Conservation (phyloP, 2,888 invertebrate species). For the Teinopalpus imperialis region DNA sequence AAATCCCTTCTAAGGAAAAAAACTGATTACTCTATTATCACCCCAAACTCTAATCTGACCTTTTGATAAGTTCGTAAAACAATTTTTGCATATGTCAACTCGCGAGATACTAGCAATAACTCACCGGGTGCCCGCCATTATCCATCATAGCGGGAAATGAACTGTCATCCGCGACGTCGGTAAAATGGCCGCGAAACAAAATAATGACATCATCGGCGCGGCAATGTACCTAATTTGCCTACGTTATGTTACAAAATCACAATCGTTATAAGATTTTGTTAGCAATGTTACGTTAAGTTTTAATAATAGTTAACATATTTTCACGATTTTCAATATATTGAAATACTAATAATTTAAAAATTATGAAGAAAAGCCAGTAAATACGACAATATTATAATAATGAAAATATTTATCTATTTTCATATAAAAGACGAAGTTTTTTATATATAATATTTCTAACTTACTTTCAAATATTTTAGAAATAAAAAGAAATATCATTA, state of each 20-base stretch:
- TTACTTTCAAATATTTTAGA: too few relatives aligned
- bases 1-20: conserved; percentile 31
- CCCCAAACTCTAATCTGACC: conserved; percentile 56
- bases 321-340: too few relatives aligned
- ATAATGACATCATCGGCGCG: conserved; percentile 44
- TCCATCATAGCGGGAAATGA: conserved; percentile 78
- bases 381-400: too few relatives aligned
- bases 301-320: too few relatives aligned
- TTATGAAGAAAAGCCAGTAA: too few relatives aligned
- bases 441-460: too few relatives aligned
- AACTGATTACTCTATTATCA: conserved; percentile 60
- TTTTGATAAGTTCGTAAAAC: conserved; percentile 73
- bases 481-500: too few relatives aligned
- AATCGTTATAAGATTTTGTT: not conserved
- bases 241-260: conserved; percentile 11
- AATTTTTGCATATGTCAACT: conserved; percentile 81
- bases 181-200: conserved; percentile 64
- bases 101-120: conserved; percentile 61
- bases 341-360: too few relatives aligned
- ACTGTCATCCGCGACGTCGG: conserved; percentile 64
- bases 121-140: conserved; percentile 59
- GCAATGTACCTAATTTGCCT: conserved; percentile 26
- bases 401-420: too few relatives aligned
- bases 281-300: too few relatives aligned
- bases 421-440: too few relatives aligned